A percentile compares a stretch with the other conserved stretches of the same genome.
phyloP scores from a whole-genome alignment of 2,888 invertebrate species.

The Temnothorax unifasciatus region DNA sequence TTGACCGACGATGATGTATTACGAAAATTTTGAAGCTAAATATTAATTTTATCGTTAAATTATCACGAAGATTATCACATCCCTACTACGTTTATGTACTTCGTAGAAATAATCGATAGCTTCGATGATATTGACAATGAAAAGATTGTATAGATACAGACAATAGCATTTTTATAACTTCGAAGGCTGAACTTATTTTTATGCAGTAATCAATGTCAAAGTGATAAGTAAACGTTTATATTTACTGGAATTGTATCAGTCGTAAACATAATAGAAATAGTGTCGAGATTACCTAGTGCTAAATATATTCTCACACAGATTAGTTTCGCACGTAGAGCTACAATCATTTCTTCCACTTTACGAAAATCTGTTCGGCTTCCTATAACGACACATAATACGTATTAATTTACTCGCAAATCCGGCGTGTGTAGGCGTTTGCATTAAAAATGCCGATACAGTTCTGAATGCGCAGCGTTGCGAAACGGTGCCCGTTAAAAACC shows the following conservation, averaged over 20 bases:
- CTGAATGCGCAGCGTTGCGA: background rate
- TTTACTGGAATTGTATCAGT: background rate
- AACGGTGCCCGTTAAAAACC: background rate
- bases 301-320: background rate
- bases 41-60: conserved; percentile 5
- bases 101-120: background rate
- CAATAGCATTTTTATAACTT: background rate
- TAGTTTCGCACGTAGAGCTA: background rate
- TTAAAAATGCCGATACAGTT: background rate
- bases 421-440: background rate
- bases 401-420: background rate
- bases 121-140: background rate
- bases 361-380: background rate
- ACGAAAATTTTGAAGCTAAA: background rate
- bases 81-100: background rate
- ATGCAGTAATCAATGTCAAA: background rate
- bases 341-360: background rate
- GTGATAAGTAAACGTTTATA: conserved; percentile 9
- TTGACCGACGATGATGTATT: background rate
- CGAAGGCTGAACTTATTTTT: background rate
- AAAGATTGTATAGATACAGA: background rate
- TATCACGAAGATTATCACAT: conserved; percentile 1
- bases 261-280: background rate
- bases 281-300: background rate
- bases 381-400: background rate